Evolutionary conservation across 2,888 invertebrate species (phyloP), one percentile per base, ranked within the genome.

Genomic region (Mythimna impura): DNA sequence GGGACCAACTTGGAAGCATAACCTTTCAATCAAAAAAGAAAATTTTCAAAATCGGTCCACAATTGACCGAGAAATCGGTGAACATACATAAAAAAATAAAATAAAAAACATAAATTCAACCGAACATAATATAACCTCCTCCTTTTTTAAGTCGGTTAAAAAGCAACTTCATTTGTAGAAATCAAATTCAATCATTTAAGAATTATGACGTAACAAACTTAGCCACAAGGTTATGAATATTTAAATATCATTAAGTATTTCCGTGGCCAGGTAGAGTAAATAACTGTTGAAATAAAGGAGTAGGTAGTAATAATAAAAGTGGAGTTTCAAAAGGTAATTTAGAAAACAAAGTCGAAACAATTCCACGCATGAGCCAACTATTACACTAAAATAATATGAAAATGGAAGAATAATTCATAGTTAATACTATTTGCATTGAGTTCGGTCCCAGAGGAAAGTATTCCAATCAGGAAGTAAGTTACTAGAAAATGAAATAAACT

Each of bases 391-490:
- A 73, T 69, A 72, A 73, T 69, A 76, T 81, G 60, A 70, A 80
- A 76, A 80, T 80, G 61, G 17, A 61, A 61, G 69, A 78, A 78
- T 71, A 73, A 73, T 81, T 81, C 66, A 58, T 66, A 73, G 66
- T 73, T 81, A 61, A 67, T 60, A 57, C 70, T 60, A 66, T 73
- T 73, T 71, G 71, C 71, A 69, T 61, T 43, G 71, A 78, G 34
- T 80, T 50, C 47, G 22, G 58, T 74, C 73, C 71, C 78, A 36
- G 17, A 57, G 71, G 81, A 78, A 74, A 22, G 71, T 71, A 64
- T 75, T 73, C 71, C 76, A 79, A 79, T 82, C 82, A 82, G 70
- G 60, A 66, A 70, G 62, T 52, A 55, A 47, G 79, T 65, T 69
- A 73, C 64, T 43, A 62, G 50, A 67, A 61, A 50, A 67, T 36